phyloP scores from a whole-genome alignment of 2,797 vertebrate genomes.

The Kryptolebias ocellatus region DNA sequence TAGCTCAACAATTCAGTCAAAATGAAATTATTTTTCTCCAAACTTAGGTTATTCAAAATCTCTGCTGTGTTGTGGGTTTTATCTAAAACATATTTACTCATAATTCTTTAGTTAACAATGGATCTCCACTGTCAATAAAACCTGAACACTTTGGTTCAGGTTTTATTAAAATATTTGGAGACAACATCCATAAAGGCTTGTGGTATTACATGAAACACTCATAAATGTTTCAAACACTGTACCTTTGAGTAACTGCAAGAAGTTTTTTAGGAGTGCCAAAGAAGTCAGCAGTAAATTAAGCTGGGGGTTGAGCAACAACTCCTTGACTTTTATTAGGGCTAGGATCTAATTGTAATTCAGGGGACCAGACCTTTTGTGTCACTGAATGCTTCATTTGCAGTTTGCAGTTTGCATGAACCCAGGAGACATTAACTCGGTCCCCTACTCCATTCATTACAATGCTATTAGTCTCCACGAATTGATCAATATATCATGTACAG shows the following conservation, averaged over 20 bases:
- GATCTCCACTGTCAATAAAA: conserved; percentile 27
- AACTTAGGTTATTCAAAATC: background rate
- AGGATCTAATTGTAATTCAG: conserved; percentile 89
- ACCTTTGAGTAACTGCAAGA: conserved; percentile 35
- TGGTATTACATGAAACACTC: too few relatives aligned
- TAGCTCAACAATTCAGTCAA: background rate
- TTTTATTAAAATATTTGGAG: conserved; percentile 38
- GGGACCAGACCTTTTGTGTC: conserved; percentile 86
- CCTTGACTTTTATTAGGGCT: conserved; percentile 89
- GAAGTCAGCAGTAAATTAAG: conserved; percentile 84
- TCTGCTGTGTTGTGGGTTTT: background rate
- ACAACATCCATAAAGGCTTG: conserved; percentile 32
- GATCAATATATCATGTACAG: conserved; percentile 98
- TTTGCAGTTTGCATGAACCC: conserved; percentile 87
- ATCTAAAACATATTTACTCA: conserved; percentile 51
- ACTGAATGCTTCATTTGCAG: conserved; percentile 89
- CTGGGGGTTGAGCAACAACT: conserved; percentile 77
- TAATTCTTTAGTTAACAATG: conserved; percentile 18
- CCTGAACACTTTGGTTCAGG: conserved; percentile 28
- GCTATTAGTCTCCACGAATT: conserved; percentile 89
- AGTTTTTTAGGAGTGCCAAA: conserved; percentile 76
- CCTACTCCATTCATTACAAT: conserved; percentile 89
- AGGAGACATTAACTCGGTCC: conserved; percentile 88
- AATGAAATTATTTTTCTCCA: background rate
- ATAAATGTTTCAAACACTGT: conserved; percentile 36